Base-by-base conservation (phyloP, 2,797 vertebrate species). In the Sebastiscus tertius region DNA sequence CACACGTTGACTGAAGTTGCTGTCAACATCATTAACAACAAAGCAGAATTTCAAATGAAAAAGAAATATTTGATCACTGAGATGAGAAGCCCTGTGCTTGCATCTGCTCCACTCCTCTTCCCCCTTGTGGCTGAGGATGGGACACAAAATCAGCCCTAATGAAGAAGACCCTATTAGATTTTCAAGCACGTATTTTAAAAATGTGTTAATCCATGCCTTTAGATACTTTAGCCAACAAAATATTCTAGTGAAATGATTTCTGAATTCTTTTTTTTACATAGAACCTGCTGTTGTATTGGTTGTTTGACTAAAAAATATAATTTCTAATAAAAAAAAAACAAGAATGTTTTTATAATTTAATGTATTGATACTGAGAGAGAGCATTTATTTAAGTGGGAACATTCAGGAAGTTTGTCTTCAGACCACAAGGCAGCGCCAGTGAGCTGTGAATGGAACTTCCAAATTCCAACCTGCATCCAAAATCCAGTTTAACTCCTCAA, bases 41-140 rank as follows among this genome's bases (percentile, higher is more conserved):
- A 92, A 94, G 92, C 75, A 58, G 89, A 93, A 93, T 89, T 92
- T 85, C 64, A 90, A 90, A 94, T 89, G 86, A 81, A 89, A 85
- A 85, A 49, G 76, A 80, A 87, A 84, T 83, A 91, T 92, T 93
- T 93, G 84, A 93, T 93, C 80, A 85, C 8, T 70, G 84, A 88
- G 91, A 93, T 93, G 91, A 93, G 92, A 93, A 60, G 87, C 67
- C 31, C 10, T 58, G 72, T 39, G 65, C 66, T 67, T 79, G 68
- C 76, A 89, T 87, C 80, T 79, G 70, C 33, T 82, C 81, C 78
- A 69, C 85, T 88, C 75, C 86, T 90, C 81, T 90, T 68, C 91
- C 89, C 93, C 87, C 92, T 89, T 84, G 92, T 93, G 92, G 90
- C 85, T 70, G 65, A 81, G 80, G 52, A 86, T 6, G 79, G 87